These are phyloP conservation scores for Oegoconia quadripuncta DNA, from an alignment of 2,888 invertebrate species.

Conservation along the genomic window DNA sequence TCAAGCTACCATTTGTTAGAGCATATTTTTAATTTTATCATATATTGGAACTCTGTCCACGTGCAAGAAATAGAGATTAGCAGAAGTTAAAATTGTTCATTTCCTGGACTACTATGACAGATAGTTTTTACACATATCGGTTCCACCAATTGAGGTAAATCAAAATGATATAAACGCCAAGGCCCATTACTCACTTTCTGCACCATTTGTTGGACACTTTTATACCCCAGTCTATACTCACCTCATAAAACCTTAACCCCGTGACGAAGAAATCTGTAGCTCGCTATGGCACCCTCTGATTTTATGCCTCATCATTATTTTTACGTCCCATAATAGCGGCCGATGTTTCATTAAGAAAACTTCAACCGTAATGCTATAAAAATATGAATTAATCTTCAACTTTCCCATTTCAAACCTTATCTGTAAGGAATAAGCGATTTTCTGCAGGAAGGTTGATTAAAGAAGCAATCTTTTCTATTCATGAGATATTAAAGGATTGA, in stretches of 20 bases:
- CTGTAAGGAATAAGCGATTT: too few relatives aligned
- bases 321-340: slow-evolving; percentile 35
- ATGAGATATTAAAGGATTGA: too few relatives aligned
- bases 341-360: slow-evolving; percentile 39
- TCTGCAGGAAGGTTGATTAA: too few relatives aligned
- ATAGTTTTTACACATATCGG: neutral
- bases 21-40: too few relatives aligned
- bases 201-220: slow-evolving; percentile 19
- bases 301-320: slow-evolving; percentile 43
- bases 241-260: slow-evolving; percentile 20
- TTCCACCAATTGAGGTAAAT: neutral
- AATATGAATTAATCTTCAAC: neutral
- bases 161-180: slow-evolving; percentile 15
- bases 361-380: slow-evolving; percentile 11
- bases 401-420: neutral
- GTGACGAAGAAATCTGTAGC: slow-evolving; percentile 28
- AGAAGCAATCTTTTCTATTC: too few relatives aligned
- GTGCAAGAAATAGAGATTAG: too few relatives aligned
- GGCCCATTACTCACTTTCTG: slow-evolving; percentile 17
- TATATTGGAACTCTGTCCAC: too few relatives aligned
- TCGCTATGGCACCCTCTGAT: slow-evolving; percentile 19
- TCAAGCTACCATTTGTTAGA: too few relatives aligned
- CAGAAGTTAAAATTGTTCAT: neutral
- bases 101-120: neutral
- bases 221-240: slow-evolving; percentile 22